Base-by-base conservation (phyloP, 92 coral and sea anemone genomes). In the Porites divaricata region DNA sequence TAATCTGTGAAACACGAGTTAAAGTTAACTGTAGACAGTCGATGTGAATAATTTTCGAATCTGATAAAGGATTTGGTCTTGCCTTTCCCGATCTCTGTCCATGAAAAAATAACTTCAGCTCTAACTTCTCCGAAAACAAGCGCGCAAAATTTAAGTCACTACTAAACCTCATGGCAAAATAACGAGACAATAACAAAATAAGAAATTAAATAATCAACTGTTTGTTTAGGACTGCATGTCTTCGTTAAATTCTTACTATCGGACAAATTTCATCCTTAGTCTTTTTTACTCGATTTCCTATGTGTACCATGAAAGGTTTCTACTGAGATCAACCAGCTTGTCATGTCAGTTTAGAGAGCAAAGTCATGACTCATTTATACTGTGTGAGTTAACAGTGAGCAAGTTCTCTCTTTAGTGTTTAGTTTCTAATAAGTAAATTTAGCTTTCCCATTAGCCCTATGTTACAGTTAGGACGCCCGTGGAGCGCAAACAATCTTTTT, bases 401-500 rank as follows among this genome's bases (percentile, higher is more conserved):
- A 51, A 26, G 45, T 63, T 68, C 58, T 62, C 4, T 63, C 17
- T 51, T 61, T 48, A 78, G 45, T 77, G 82, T 77, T 62, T 15
- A 54, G 59, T 48, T 45, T 8, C 59, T 62, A 63, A 21, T 77
- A 21, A 28, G 72, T 77, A 70, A 77, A 77, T 62, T 78, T 63
- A 22, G 82, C 61, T 21, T 72, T 61, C 64, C 22, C 72, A 28
- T 81, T 28, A 35, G 45, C 5, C 45, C 45, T 35, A 35, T 35
- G 45, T 35, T 35, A 35, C 45, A 4, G 16, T 77, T 49, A 24
- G 62, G 41, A 49, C 86, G 62, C 86, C 86, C 86, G 86, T 74
- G 17, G 79, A 16, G 86, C 72, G 24, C 50, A 48, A 13, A 59
- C 45, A 0, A 45, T 35, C n/a, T 41, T 54, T 58, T 71, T 67